These are phyloP conservation scores for Anthopleura xanthogrammica DNA, from an alignment of 92 coral and sea anemone species.

Conservation along the genomic window DNA sequence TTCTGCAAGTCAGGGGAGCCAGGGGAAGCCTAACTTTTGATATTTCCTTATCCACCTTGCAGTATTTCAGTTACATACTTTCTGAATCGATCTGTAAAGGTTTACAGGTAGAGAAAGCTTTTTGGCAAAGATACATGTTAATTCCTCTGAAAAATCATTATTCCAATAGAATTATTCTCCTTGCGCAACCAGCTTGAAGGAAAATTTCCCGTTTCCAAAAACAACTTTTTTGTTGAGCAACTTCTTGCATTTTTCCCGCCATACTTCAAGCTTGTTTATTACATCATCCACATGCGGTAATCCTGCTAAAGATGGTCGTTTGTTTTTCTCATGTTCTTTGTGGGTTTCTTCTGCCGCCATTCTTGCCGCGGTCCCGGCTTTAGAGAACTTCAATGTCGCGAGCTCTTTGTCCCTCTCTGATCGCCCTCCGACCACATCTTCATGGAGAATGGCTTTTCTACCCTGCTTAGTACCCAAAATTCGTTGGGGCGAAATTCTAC, in stretches of 20 bases:
- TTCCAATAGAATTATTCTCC: background rate
- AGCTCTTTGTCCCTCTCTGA: constrained; percentile 28
- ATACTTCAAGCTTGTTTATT: constrained; percentile 26
- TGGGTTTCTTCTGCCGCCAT: constrained; percentile 42
- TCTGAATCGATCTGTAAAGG: background rate
- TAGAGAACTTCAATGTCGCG: constrained; percentile 29
- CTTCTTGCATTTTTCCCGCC: constrained; percentile 38
- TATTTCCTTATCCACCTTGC: too few species aligned
- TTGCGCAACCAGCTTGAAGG: constrained; percentile 14
- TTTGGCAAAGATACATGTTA: background rate
- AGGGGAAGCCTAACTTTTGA: too few species aligned
- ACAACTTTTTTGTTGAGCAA: constrained; percentile 29
- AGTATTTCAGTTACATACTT: too few species aligned
- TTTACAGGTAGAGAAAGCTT: background rate
- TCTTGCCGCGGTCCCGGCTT: constrained; percentile 41
- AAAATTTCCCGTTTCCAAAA: constrained; percentile 9
- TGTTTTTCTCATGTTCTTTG: constrained; percentile 21
- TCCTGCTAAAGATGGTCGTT: background rate
- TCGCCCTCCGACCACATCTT: background rate
- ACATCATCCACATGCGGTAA: constrained; percentile 1
- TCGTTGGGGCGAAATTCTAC: background rate
- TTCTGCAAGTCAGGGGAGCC: too few species aligned
- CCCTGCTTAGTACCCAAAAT: background rate
- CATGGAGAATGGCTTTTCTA: background rate
- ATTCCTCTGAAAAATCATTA: background rate